These are phyloP conservation scores for Drosophila mulleri DNA, from an alignment of 2,888 invertebrate species.

Conservation along the genomic window DNA sequence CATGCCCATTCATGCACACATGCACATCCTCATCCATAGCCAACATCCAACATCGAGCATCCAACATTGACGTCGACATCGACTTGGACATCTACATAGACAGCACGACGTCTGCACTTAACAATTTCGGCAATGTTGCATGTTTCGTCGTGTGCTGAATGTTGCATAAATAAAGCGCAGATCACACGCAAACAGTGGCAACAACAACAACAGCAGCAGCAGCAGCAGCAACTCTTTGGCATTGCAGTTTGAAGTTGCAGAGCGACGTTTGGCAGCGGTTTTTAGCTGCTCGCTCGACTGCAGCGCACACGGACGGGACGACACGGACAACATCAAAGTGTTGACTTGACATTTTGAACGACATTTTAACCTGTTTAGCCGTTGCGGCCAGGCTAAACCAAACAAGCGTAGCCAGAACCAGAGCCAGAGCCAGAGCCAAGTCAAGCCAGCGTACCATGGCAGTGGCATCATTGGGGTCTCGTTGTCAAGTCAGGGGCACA, in stretches of 20 bases:
- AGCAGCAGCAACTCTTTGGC: slow-evolving; percentile 7
- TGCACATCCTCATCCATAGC: slow-evolving; percentile 25
- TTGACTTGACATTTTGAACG: slow-evolving; percentile 83
- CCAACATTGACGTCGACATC: slow-evolving; percentile 37
- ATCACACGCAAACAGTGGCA: slow-evolving; percentile 80
- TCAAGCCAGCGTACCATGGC: slow-evolving; percentile 66
- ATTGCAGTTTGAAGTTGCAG: slow-evolving; percentile 34
- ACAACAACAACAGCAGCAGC: slow-evolving; percentile 9
- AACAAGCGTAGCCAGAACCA: slow-evolving; percentile 73
- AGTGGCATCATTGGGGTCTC: slow-evolving; percentile 65
- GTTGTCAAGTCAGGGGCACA: slow-evolving; percentile 58
- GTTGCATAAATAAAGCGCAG: slow-evolving; percentile 80
- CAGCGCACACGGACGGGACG: slow-evolving; percentile 39
- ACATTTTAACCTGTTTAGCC: slow-evolving; percentile 82
- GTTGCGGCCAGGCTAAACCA: slow-evolving; percentile 70
- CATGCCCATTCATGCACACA: slow-evolving; percentile 11
- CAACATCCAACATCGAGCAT: slow-evolving; percentile 33
- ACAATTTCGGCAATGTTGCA: slow-evolving; percentile 79
- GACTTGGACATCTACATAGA: slow-evolving; percentile 45
- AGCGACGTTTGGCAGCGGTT: slow-evolving; percentile 52
- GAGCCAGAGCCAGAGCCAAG: slow-evolving; percentile 19
- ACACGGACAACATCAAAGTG: slow-evolving; percentile 81
- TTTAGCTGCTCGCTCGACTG: slow-evolving; percentile 42
- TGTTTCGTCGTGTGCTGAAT: slow-evolving; percentile 80
- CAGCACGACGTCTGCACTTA: slow-evolving; percentile 69